Percentiles rank a stretch among this genome's conserved stretches.
Evolutionary conservation across 2,797 vertebrate genomes (phyloP).

Genomic region (Coendou prehensilis): DNA sequence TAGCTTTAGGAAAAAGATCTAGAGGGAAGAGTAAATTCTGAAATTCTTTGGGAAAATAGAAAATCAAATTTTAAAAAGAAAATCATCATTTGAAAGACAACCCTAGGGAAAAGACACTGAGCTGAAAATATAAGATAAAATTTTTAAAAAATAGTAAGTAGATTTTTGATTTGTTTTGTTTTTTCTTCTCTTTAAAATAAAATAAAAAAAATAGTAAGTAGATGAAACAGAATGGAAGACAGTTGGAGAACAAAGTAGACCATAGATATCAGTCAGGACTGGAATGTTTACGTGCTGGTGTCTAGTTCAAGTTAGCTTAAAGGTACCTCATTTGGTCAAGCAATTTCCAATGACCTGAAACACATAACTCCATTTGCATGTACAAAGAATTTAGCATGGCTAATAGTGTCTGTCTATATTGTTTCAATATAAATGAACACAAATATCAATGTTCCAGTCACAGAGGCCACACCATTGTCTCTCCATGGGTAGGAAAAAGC

Average conservation of each 20-base stretch:
- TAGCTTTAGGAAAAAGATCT: background rate
- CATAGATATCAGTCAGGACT: background rate
- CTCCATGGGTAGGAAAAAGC: background rate
- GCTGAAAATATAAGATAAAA: background rate
- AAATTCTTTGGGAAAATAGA: constrained; percentile 1
- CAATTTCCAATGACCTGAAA: background rate
- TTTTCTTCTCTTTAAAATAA: too few relatives aligned
- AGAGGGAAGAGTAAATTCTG: background rate
- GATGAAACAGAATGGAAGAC: background rate
- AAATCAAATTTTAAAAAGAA: background rate
- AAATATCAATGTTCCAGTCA: background rate
- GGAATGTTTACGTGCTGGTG: background rate
- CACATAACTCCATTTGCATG: background rate
- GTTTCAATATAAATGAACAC: background rate
- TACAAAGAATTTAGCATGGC: background rate
- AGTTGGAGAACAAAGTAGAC: background rate
- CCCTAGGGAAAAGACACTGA: background rate
- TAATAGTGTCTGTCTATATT: background rate
- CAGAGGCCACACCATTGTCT: background rate
- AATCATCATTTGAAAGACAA: background rate
- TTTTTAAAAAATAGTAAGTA: background rate
- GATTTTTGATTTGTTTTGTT: too few relatives aligned
- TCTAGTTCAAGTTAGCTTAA: background rate
- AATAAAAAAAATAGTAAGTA: background rate
- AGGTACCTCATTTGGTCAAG: background rate